These are phyloP conservation scores for Epistrophe eligans DNA, from an alignment of 2,888 invertebrate species.

Conservation along the genomic window DNA sequence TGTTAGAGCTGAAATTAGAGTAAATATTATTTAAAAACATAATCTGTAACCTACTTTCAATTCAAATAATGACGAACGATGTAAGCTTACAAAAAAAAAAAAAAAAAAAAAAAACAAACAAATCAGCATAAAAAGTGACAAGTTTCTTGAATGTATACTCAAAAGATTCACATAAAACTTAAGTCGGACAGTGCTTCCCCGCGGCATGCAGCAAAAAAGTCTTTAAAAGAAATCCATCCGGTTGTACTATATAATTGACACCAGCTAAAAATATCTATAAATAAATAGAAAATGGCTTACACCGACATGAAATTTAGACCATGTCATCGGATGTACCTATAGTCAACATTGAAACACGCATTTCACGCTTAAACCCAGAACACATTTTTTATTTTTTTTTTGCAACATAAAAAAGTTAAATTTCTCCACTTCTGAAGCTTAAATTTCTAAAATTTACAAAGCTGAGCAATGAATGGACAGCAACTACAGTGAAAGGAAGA, in stretches of 20 bases:
- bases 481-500: slow-evolving; percentile 12
- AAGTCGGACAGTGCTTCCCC: slow-evolving; percentile 5
- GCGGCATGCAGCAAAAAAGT: background rate
- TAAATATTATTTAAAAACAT: background rate
- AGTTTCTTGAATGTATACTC: background rate
- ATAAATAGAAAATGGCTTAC: slow-evolving; percentile 25
- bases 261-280: slow-evolving; percentile 9
- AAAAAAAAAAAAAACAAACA: background rate
- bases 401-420: background rate
- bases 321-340: slow-evolving; percentile 8
- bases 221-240: slow-evolving; percentile 50
- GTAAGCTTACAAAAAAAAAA: background rate
- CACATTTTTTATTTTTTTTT: background rate
- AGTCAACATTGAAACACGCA: background rate
- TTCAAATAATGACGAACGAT: slow-evolving; percentile 8
- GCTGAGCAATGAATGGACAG: background rate
- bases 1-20: background rate
- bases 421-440: slow-evolving; percentile 1
- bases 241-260: slow-evolving; percentile 47
- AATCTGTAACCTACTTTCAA: slow-evolving; percentile 17
- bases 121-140: slow-evolving; percentile 19
- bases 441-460: slow-evolving; percentile 11
- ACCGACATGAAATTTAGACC: slow-evolving; percentile 18
- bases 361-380: background rate
- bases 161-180: slow-evolving; percentile 12